Conservation (phyloP, 2,888 invertebrate species). For the Idaea aversata region DNA sequence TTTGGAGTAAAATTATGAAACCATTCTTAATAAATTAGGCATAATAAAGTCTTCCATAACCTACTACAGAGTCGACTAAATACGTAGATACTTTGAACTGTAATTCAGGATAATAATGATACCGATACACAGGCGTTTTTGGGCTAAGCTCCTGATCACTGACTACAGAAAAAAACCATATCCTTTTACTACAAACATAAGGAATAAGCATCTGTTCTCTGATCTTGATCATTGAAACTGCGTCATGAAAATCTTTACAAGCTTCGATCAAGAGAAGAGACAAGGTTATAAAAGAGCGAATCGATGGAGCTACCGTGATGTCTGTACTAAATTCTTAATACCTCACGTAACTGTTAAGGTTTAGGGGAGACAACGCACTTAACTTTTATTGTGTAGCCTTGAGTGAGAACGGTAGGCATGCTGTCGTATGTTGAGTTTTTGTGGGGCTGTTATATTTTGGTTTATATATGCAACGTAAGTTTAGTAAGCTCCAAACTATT, state of each 20-base stretch:
- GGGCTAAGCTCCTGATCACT: not conserved
- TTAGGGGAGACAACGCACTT: slow-evolving; percentile 60
- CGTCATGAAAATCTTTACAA: slow-evolving; percentile 22
- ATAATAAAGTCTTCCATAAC: no score
- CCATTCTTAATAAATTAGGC: no score
- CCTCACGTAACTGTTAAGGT: slow-evolving; percentile 77
- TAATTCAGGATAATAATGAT: no score
- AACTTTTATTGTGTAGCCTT: slow-evolving; percentile 68
- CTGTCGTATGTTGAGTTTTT: not conserved
- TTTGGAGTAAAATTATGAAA: not conserved
- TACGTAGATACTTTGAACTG: no score
- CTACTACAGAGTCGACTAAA: no score
- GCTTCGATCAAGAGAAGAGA: slow-evolving; percentile 36
- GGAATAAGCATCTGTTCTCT: no score
- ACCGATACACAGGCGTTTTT: no score
- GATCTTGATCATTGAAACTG: slow-evolving; percentile 1
- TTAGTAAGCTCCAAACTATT: not conserved
- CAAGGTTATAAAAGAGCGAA: slow-evolving; percentile 40
- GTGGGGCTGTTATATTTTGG: not conserved
- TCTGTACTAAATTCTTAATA: slow-evolving; percentile 77
- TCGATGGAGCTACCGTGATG: slow-evolving; percentile 49
- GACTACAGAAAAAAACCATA: not conserved
- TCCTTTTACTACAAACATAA: not conserved
- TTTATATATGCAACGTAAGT: not conserved
- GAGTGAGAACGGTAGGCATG: slow-evolving; percentile 23